Conservation (phyloP, 2,113 vertebrate genomes). For the Oncorhynchus kisutch region DNA sequence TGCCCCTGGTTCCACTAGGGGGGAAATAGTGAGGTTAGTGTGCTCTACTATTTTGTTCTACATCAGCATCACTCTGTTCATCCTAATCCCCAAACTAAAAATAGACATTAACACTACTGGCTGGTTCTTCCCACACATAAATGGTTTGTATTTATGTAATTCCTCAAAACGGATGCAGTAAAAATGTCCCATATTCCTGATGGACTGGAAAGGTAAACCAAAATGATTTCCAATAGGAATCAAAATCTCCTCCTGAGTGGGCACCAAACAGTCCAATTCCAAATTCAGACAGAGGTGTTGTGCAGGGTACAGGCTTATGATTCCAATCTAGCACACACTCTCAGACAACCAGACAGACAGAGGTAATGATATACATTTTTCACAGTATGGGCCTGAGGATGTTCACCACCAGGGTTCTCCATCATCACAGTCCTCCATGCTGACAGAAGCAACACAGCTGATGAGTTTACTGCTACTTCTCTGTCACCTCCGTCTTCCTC, state of each 20-base stretch:
- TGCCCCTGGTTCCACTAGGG: too few species aligned
- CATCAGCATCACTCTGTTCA: too few species aligned
- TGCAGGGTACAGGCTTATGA: background rate
- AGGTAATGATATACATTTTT: background rate
- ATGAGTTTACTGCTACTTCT: background rate
- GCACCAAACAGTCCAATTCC: background rate
- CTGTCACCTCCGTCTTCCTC: background rate
- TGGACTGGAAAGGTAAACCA: too few species aligned
- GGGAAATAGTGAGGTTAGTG: too few species aligned
- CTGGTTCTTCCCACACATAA: too few species aligned
- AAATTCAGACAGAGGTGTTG: too few species aligned
- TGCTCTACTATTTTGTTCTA: too few species aligned
- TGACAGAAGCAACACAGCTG: background rate
- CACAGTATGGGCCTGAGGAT: background rate
- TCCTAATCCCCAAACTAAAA: too few species aligned
- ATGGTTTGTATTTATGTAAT: too few species aligned
- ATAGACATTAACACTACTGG: too few species aligned
- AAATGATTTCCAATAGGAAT: background rate
- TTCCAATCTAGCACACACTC: background rate
- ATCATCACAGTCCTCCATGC: background rate
- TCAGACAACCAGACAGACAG: background rate
- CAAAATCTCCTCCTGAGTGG: background rate
- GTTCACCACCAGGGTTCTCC: background rate
- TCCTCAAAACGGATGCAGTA: too few species aligned
- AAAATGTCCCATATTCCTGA: too few species aligned